phyloP scores from a whole-genome alignment of 1,140 invertebrate genomes.

The Anthonomus grandis region DNA sequence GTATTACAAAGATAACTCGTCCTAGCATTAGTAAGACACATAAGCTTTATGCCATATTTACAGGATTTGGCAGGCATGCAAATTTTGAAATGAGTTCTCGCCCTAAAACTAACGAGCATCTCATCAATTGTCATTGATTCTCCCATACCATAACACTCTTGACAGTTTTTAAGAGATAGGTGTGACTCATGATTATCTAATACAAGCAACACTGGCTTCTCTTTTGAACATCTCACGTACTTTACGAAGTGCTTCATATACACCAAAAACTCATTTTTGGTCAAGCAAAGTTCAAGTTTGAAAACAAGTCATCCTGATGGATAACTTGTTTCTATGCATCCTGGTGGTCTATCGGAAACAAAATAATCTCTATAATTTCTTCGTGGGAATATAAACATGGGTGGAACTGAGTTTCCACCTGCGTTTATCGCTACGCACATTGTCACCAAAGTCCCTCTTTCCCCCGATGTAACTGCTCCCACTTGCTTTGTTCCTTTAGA shows the following conservation, averaged over 20 bases:
- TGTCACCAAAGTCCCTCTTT: slow-evolving; percentile 43
- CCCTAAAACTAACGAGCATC: no score
- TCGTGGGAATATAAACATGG: slow-evolving; percentile 45
- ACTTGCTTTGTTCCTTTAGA: slow-evolving; percentile 18
- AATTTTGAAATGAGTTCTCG: no score
- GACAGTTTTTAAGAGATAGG: slow-evolving; percentile 26
- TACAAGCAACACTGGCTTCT: slow-evolving; percentile 44
- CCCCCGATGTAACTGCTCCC: slow-evolving; percentile 8
- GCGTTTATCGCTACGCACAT: slow-evolving; percentile 39
- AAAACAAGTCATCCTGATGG: no score
- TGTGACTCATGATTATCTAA: slow-evolving; percentile 50
- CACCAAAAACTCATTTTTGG: slow-evolving; percentile 45
- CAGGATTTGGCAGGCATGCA: no score
- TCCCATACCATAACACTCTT: no score
- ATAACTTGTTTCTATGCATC: slow-evolving; percentile 47
- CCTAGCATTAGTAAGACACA: no score
- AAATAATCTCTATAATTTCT: slow-evolving; percentile 45
- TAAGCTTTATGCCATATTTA: no score
- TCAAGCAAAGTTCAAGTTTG: no score
- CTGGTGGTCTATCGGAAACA: slow-evolving; percentile 36
- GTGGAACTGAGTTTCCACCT: slow-evolving; percentile 40
- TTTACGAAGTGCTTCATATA: slow-evolving; percentile 47
- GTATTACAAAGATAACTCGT: no score
- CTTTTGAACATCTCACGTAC: slow-evolving; percentile 38
- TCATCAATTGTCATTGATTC: no score